Evolutionary conservation across 2,113 vertebrate genomes (phyloP), one percentile per base, ranked within the genome.

Genomic region (Odocoileus hemionus): DNA sequence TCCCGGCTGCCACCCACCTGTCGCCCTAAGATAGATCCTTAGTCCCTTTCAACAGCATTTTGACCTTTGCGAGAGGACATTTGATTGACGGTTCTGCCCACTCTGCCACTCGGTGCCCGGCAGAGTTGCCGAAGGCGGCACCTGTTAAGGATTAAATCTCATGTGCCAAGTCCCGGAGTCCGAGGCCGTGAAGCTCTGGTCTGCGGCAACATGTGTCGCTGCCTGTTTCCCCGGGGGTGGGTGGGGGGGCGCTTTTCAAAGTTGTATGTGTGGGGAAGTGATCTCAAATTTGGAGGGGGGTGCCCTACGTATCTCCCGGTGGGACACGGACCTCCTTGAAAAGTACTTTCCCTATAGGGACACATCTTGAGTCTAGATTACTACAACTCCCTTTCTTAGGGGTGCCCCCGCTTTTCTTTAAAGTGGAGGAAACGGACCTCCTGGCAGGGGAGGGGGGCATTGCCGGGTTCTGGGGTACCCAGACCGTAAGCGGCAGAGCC

Each of bases 11-110:
- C 93, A 95, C 97, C 97, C 98, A 98, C 97, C 98, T 98, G 98
- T 98, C 97, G 95, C 97, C 97, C 98, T 58, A 97, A 98, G 97
- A 97, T 97, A 98, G 98, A 94, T 86, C 93, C 97, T 83, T 4
- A 43, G 93, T 93, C 50, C 94, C 89, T 98, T 95, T 97, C 97
- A 91, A 30, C 97, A 95, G 97, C 91, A 30, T 89, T 90, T 67
- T 98, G 98, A 98, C 98, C 98, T 98, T 97, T 93, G 23, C 45
- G 12, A 55, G 96, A 94, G 97, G 96, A 97, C 98, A 94, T 96
- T 91, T 97, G 98, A 98, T 93, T 78, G 97, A 97, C 95, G 16
- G 95, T 61, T 23, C 52, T 94, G 93, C 93, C 96, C 85, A 88
- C 86, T 91, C 10, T 88, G 92, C 93, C 94, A 80, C 97, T 91